Conservation (phyloP, 2,113 vertebrate genomes). For the Rhizomys pruinosus region DNA sequence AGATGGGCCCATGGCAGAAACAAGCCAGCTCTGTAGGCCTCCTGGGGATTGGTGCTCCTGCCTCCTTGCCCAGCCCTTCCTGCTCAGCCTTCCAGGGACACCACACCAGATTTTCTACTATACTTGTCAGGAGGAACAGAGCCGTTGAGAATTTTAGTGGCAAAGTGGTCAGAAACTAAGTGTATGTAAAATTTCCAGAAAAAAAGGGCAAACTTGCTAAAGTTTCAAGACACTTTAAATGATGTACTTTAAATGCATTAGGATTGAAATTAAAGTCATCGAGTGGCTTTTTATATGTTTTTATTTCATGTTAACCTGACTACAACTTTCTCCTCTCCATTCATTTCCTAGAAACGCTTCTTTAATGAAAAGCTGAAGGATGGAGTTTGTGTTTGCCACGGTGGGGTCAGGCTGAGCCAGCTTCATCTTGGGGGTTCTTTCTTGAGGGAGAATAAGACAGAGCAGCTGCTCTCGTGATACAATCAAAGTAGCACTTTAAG, state of each 20-base stretch:
- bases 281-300: constrained; percentile 54
- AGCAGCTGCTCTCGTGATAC: neutral
- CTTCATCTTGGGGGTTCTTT: neutral
- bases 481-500: constrained; percentile 7
- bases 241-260: constrained; percentile 52
- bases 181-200: constrained; percentile 29
- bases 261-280: constrained; percentile 39
- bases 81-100: neutral
- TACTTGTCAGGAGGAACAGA: neutral
- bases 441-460: neutral
- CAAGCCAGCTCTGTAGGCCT: neutral
- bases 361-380: neutral
- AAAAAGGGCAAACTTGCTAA: neutral
- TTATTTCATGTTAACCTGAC: constrained; percentile 17
- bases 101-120: neutral
- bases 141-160: neutral
- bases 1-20: neutral
- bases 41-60: rapidly evolving
- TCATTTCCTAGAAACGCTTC: constrained; percentile 21
- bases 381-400: rapidly evolving
- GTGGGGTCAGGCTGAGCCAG: rapidly evolving
- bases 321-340: neutral
- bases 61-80: neutral
- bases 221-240: neutral
- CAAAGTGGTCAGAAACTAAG: constrained; percentile 2